Base-by-base conservation (phyloP, 2,888 invertebrate species). In the Sphinx pinastri region DNA sequence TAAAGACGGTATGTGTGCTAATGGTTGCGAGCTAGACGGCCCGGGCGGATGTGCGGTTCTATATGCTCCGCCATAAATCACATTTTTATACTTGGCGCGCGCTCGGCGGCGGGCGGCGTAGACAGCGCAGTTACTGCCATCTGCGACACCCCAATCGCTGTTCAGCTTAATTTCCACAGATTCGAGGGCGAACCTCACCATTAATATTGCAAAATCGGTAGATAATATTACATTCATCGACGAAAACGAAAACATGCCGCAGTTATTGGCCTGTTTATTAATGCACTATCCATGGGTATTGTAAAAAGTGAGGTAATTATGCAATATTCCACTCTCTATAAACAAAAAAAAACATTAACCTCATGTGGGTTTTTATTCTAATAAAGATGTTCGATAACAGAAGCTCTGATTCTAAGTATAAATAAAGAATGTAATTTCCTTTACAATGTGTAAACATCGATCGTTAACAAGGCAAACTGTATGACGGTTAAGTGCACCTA, bases 391-490 rank as follows among this genome's bases (percentile, higher is more conserved):
- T 91, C 88, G 89, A 91, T 91, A 92, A 89, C 90, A 89, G 88
- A 91, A 89, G 87, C 85, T 82, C 83, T 86, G 88, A 86, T 80
- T 81, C 84, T 83, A 87, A 85, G 84, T 85, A 86, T 88, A 87
- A 84, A 87, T 89, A 87, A 91, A 90, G 90, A 92, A 92, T 88
- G 91, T 93, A 92, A 92, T 93, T 93, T 93, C 91, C 92, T 91
- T 88, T 90, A 93, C 91, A 90, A 91, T 88, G 92, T 93, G 93
- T 92, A 93, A 94, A 93, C 93, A 93, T 93, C 93, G 85, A 83
- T 85, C 85, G 81, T 84, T 84, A 87, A 87, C 82, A 82, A 84
- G 81, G 82, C 82, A 84, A 83, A 86, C 85, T 85, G 78, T 88
- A 88, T 90, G 91, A 88, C 89, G 88, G 88, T 92, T 91, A 93